Base-by-base conservation (phyloP, 2,797 vertebrate genomes). In the Bradypodion pumilum region DNA sequence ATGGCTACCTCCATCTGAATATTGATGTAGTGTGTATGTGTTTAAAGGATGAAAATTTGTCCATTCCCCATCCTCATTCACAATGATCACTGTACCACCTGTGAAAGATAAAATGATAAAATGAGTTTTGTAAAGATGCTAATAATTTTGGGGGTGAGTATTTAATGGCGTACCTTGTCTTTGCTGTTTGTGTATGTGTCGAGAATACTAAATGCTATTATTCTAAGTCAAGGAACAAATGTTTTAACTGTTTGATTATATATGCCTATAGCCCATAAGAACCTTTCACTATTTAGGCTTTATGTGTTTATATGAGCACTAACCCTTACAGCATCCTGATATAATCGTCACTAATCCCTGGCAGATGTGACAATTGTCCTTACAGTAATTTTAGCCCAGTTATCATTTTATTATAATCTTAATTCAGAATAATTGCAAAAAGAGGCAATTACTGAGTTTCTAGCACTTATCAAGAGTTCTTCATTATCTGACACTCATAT, bases 1-100 rank as follows among this genome's bases (percentile, higher is more conserved):
- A 65, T 73, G 85, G 68, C 1, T 23, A 2, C 40, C 56, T 76
- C 78, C 27, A 84, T 89, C 65, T 81, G 85, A 84, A 87, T 76
- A 92, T 75, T 4, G 85, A 12, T 1, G 0, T 59, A 6, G 1
- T 1, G 84, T 49, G 68, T 89, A 86, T 0, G 0, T 21, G 16
- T 27, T 32, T 56, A 76, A 85, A 52, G 10, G 68, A 44, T 40
- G 29, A 25, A 7, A 25, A 25, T 42, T 35, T 29, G 27, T 75
- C 5, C 63, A 52, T 82, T 68, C 16, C 32, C 9, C 16, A 68
- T 40, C 44, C 15, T 56, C 40, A 70, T 23, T 75, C 65, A 77
- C 40, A 49, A 29, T 42, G 15, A 65, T 5, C 7, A 66, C 35
- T 6, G n/a, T 62, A 70, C 25, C 12, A 10, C 25, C n/a, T 29